These are phyloP conservation scores for Danionella dracula DNA, from an alignment of 2,797 vertebrate species.

Conservation along the genomic window DNA sequence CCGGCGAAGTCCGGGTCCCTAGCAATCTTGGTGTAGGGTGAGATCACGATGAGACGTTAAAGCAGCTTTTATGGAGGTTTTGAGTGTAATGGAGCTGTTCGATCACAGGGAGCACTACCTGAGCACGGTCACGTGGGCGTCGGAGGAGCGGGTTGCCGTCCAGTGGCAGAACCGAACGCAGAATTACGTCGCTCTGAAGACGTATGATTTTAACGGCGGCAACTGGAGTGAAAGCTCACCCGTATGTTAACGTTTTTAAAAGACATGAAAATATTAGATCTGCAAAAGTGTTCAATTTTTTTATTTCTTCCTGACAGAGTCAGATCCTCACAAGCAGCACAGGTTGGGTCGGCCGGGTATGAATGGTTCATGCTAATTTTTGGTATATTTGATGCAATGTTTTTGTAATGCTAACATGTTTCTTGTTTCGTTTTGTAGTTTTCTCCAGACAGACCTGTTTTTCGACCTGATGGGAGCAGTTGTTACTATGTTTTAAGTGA, in stretches of 20 bases:
- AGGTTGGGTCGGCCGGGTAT: slow-evolving; percentile 92
- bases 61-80: neutral
- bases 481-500: slow-evolving; percentile 88
- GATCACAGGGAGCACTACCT: slow-evolving; percentile 85
- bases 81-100: neutral
- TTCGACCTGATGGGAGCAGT: slow-evolving; percentile 71
- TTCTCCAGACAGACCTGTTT: slow-evolving; percentile 80
- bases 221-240: slow-evolving; percentile 42
- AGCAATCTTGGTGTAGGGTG: slow-evolving; percentile 71
- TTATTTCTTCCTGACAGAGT: slow-evolving; percentile 47
- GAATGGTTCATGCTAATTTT: slow-evolving; percentile 49
- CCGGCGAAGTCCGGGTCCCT: slow-evolving; percentile 74
- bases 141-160: slow-evolving; percentile 77
- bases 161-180: slow-evolving; percentile 90
- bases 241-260: slow-evolving; percentile 25
- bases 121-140: slow-evolving; percentile 86
- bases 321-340: slow-evolving; percentile 69
- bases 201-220: slow-evolving; percentile 66
- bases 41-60: neutral
- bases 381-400: neutral
- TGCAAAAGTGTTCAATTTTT: no score
- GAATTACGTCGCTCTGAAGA: slow-evolving; percentile 77
- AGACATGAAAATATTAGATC: no score
- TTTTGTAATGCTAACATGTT: neutral
- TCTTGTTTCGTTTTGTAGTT: slow-evolving; percentile 66